Base-by-base conservation (phyloP, 2,888 invertebrate species). In the Euplexia lucipara region DNA sequence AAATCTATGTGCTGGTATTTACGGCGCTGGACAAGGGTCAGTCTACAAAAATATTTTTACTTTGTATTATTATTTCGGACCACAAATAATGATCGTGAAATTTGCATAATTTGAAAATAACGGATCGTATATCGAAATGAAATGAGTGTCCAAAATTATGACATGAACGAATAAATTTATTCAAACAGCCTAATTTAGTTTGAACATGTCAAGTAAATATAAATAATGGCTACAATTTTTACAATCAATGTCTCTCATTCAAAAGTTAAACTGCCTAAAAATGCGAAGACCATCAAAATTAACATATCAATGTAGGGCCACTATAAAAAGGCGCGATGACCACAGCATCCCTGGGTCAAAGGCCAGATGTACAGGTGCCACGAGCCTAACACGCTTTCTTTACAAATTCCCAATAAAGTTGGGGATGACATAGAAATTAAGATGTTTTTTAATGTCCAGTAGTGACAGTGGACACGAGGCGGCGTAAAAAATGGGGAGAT, bases 1-100 rank as follows among this genome's bases (percentile, higher is more conserved):
- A 91, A 89, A 89, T 91, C 83, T 85, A 85, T 84, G 83, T 69
- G 72, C 62, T 67, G 70, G 69, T 69, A 67, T 70, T 77, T 77
- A 79, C 54, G 10, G 56, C 22, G 22, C 67, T 52, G 71, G 72
- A 78, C 69, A 71, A 62, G 79, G 86, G 86, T 79, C 83, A 84
- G 69, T 78, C 56, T 57, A 48, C 62, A 49, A 66, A 73, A 68
- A 70, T 75, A 66, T 75, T 80, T 71, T 78, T 70, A 68, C 44
- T 39, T 57, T 62, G 64, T 69, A 74, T 76, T 73, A 75, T 67
- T 75, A 54, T 67, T 75, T 58, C 26, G 18, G 9, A 30, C 14
- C 30, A 62, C 49, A 16, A 51, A 47, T 57, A 60, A 59, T 41
- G 48, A 18, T 62, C 3, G 10, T 14, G 5, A 53, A 78, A 78